Base-by-base conservation (phyloP, 1,140 invertebrate genomes). In the Mizuhopecten yessoensis region DNA sequence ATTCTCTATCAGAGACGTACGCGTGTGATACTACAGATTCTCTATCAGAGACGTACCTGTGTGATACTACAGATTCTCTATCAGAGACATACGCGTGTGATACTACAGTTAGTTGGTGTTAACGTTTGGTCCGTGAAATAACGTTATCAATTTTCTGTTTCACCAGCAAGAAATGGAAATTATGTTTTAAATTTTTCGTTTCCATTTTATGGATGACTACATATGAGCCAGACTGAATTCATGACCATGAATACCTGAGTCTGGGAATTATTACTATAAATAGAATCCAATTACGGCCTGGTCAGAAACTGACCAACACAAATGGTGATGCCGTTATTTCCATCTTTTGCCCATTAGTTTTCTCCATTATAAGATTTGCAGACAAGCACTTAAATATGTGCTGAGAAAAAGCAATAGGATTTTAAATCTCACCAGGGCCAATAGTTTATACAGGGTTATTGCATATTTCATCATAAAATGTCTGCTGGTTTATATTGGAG, bases 171-270 rank as follows among this genome's bases (percentile, higher is more conserved):
- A 75, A 75, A 75, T n/a, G 23, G n/a, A n/a, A n/a, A n/a, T 9
- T 29, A 29, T 75, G 57, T n/a, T 75, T 75, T 5, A 75, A 75
- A 75, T 75, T 75, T 75, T n/a, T 5, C 1, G 5, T 29, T 75
- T 17, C 57, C 57, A 75, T 75, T 75, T 75, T 75, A 75, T 75
- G 57, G 23, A n/a, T n/a, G n/a, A n/a, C n/a, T 45, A 45, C 42
- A 17, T 45, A 75, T 23, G 2, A 75, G 57, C n/a, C 57, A 75
- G 57, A 75, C 57, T 29, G 23, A 75, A 75, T 75, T 75, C 57
- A 75, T 75, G 57, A 29, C 57, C 57, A 75, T 75, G 57, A 75
- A 75, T 75, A 75, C 57, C 57, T 75, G 57, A 75, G 57, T 75
- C 57, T 75, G 57, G 57, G 57, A 75, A 75, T 17, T 75, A 75